A percentile compares a stretch with the other conserved stretches of the same genome.
Evolutionary conservation across 2,113 vertebrate species (phyloP).

Genomic region (Aptenodytes patagonicus): DNA sequence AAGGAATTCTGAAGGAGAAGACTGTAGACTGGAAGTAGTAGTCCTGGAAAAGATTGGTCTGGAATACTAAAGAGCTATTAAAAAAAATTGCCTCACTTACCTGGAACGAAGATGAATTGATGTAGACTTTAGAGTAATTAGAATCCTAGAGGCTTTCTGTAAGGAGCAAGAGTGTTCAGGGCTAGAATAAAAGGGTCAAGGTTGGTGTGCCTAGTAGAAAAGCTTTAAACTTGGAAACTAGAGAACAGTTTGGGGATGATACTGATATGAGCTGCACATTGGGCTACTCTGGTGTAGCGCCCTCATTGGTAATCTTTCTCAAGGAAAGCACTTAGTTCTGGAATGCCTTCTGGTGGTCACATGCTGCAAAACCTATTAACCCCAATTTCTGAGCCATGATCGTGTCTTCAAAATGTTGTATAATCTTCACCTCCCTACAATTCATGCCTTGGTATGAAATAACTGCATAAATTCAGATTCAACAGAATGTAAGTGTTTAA

Average conservation of each 20-base stretch:
- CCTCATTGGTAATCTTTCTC: neutral
- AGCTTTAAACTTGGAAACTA: neutral
- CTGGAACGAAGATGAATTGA: neutral
- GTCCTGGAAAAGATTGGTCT: neutral
- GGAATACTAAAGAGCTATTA: neutral
- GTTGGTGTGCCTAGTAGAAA: neutral
- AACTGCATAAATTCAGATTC: neutral
- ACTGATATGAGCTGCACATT: neutral
- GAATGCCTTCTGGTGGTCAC: neutral
- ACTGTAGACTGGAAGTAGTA: neutral
- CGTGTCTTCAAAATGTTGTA: neutral
- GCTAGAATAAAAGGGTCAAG: neutral
- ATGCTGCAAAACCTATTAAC: neutral
- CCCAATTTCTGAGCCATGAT: neutral
- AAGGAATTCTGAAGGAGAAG: neutral
- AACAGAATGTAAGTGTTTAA: neutral
- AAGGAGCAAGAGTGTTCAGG: neutral
- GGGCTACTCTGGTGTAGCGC: neutral
- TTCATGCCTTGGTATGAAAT: neutral
- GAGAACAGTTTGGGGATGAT: neutral
- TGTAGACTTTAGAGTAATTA: neutral
- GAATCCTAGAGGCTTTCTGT: neutral
- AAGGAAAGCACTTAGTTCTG: neutral
- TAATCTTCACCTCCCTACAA: neutral
- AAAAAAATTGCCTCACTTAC: neutral